phyloP scores from a whole-genome alignment of 2,113 vertebrate genomes.

The Oriolus oriolus region DNA sequence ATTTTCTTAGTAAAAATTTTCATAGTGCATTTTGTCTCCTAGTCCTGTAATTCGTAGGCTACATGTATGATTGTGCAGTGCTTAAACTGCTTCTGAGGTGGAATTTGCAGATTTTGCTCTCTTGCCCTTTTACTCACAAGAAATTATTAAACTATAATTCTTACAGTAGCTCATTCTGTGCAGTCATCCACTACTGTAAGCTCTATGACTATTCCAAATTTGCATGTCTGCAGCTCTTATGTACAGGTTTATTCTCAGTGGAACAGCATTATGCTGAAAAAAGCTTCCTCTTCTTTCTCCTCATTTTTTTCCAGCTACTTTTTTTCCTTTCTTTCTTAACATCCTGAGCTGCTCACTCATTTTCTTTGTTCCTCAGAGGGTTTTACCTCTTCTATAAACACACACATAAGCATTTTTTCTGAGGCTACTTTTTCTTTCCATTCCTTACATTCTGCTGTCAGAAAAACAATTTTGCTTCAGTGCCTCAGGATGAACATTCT shows the following conservation, averaged over 20 bases:
- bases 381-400: background rate
- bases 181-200: background rate
- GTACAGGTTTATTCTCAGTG: background rate
- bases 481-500: background rate
- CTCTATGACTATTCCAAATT: background rate
- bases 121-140: background rate
- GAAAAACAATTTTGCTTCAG: background rate
- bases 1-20: background rate
- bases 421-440: background rate
- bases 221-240: background rate
- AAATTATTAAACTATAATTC: background rate
- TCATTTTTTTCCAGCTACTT: background rate
- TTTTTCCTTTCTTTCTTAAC: background rate
- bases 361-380: background rate
- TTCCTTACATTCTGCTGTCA: background rate
- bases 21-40: background rate
- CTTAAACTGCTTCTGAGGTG: background rate
- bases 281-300: background rate
- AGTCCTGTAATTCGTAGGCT: background rate
- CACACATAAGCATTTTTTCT: background rate
- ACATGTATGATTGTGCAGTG: rapidly evolving
- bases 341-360: background rate
- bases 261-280: background rate
- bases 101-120: background rate
- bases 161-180: background rate